These are phyloP conservation scores for Gadus macrocephalus DNA, from an alignment of 2,113 vertebrate genomes.

Conservation along the genomic window DNA sequence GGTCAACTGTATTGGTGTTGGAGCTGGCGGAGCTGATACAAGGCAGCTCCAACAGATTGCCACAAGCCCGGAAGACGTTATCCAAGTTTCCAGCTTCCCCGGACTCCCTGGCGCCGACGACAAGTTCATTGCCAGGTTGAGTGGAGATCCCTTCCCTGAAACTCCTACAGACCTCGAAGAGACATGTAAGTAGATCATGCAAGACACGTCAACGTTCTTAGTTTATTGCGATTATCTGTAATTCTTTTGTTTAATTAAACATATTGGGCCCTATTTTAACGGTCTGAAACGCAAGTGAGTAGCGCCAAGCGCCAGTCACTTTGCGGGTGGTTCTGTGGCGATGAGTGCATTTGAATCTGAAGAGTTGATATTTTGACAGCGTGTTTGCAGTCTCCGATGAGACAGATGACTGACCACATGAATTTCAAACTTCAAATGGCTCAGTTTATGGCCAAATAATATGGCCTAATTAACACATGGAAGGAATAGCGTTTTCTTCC, in stretches of 20 bases:
- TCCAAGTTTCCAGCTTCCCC: slow-evolving; percentile 76
- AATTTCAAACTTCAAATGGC: too few species aligned
- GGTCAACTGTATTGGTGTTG: slow-evolving; percentile 81
- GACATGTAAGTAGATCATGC: slow-evolving; percentile 52
- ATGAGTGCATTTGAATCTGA: too few species aligned
- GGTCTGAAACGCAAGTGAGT: too few species aligned
- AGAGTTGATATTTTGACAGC: too few species aligned
- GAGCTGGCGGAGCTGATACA: slow-evolving; percentile 70
- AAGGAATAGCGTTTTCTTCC: too few species aligned
- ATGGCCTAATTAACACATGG: too few species aligned
- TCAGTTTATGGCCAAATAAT: too few species aligned
- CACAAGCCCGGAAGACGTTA: slow-evolving; percentile 61
- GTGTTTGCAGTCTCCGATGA: too few species aligned
- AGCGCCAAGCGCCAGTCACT: too few species aligned
- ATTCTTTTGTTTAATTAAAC: background rate
- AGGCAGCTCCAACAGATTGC: slow-evolving; percentile 77
- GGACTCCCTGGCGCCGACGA: slow-evolving; percentile 68
- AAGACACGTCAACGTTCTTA: background rate
- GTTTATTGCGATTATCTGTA: background rate
- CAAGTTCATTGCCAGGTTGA: slow-evolving; percentile 64
- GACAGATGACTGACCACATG: too few species aligned
- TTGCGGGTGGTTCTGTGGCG: too few species aligned
- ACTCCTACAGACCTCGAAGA: background rate
- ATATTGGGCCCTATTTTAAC: too few species aligned
- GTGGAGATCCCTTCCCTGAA: slow-evolving; percentile 21